These are phyloP conservation scores for Epizoanthus rinbou DNA, from an alignment of 92 coral and sea anemone genomes.

Conservation along the genomic window DNA sequence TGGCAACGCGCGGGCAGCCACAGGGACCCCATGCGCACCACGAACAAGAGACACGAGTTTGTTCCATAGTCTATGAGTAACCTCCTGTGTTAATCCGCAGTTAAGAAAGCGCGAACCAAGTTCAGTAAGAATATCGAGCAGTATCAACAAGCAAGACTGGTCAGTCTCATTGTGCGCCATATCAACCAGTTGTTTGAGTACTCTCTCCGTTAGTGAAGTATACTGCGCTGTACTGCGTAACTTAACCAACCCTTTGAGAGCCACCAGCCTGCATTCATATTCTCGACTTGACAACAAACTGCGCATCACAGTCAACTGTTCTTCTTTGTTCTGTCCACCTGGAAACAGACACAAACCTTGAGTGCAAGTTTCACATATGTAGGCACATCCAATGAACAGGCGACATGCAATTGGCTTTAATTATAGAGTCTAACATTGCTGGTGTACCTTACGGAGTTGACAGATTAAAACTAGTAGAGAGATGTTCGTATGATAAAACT, in stretches of 20 bases:
- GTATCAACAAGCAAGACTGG: slow-evolving; percentile 59
- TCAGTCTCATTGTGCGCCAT: slow-evolving; percentile 59
- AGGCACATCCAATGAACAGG: no score
- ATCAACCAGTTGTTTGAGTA: slow-evolving; percentile 31
- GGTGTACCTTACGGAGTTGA: no score
- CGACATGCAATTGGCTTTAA: no score
- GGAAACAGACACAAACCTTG: not conserved
- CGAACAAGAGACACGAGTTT: slow-evolving; percentile 38
- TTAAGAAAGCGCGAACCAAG: slow-evolving; percentile 1
- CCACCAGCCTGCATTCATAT: slow-evolving; percentile 53
- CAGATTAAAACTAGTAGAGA: no score
- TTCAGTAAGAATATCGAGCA: slow-evolving; percentile 53
- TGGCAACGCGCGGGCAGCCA: slow-evolving; percentile 61
- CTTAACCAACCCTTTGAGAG: slow-evolving; percentile 45
- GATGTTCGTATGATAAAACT: no score
- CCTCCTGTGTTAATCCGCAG: slow-evolving; percentile 7
- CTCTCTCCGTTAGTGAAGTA: not conserved
- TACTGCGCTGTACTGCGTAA: slow-evolving; percentile 7
- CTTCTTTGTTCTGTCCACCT: slow-evolving; percentile 24
- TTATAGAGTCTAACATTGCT: no score
- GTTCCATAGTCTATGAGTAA: slow-evolving; percentile 44
- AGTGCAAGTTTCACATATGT: no score
- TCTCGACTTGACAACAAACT: slow-evolving; percentile 36
- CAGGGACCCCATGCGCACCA: slow-evolving; percentile 56
- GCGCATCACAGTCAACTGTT: not conserved